Base-by-base conservation (phyloP, 2,888 invertebrate genomes). In the Chouioia cunea region DNA sequence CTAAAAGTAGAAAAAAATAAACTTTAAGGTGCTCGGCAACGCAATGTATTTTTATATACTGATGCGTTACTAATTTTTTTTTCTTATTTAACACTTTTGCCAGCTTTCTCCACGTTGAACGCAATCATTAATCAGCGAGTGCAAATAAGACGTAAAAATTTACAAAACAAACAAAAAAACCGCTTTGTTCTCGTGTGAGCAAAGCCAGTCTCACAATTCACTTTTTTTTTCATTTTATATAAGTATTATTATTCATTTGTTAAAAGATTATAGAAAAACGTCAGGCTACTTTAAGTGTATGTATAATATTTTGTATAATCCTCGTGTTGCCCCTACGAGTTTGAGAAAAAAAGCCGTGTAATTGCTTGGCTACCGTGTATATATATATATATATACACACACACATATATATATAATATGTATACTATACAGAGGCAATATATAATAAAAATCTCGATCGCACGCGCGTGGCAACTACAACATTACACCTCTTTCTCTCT, bases 231-330 rank as follows among this genome's bases (percentile, higher is more conserved):
- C 44, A 46, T 57, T 57, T 59, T 70, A 27, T 36, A 36, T 36
- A 36, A 36, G 6, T 10, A 36, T 36, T 36, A 36, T 36, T 8
- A 36, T 36, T 36, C 36, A 36, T 46, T 48, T 54, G 54, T 64
- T 65, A 70, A 72, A 72, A 72, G 52, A 62, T 65, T 68, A 69
- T 67, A 73, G 64, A 73, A 73, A 73, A 70, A 73, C 70, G 63
- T 63, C 66, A 73, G 66, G 60, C 66, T 70, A 10, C 36, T 36
- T 10, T 12, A 36, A 36, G 36, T 36, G 36, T 36, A 36, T 36
- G 36, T 36, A 36, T 36, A 36, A 10, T 10, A 36, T 36, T 36
- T 36, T 69, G 63, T 63, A 59, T 58, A 56, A 60, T 50, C n/a
- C 36, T 46, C 54, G 56, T 36, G 27, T 36, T 36, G 36, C 36